Evolutionary conservation across 2,113 vertebrate genomes (phyloP).

Genomic region (Callospermophilus lateralis): DNA sequence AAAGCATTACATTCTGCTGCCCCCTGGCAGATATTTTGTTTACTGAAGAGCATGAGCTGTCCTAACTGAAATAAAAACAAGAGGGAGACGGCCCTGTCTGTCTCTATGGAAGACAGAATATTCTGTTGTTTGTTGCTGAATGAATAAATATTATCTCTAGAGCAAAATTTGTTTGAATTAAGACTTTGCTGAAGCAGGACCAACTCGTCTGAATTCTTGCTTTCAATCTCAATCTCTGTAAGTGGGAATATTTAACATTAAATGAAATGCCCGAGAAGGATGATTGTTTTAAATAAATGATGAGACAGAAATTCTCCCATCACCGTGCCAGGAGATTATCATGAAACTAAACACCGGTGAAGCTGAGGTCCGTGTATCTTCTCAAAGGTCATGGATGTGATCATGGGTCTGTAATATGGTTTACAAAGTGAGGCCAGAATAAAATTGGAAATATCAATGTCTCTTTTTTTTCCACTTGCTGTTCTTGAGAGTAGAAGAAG

Average conservation of each 20-base stretch:
- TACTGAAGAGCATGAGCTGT: slow-evolving; percentile 57
- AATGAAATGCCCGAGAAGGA: not conserved
- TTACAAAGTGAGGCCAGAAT: not conserved
- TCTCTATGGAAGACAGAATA: slow-evolving; percentile 13
- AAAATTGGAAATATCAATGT: not conserved
- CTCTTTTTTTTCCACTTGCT: not conserved
- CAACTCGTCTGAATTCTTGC: not conserved
- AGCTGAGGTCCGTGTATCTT: not conserved
- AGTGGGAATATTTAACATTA: not conserved
- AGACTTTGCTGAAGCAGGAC: not conserved
- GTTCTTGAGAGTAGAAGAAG: not conserved
- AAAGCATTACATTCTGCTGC: slow-evolving; percentile 77
- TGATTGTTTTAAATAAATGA: not conserved
- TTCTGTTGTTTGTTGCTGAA: not conserved
- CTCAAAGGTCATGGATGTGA: not conserved
- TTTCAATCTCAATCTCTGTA: slow-evolving; percentile 23
- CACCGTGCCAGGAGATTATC: not conserved
- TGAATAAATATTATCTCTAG: slow-evolving; percentile 42
- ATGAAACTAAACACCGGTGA: not conserved
- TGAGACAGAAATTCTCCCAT: not conserved
- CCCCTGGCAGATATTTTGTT: slow-evolving; percentile 77
- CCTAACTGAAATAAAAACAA: slow-evolving; percentile 42
- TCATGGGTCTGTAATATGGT: not conserved
- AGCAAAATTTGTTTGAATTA: slow-evolving; percentile 50
- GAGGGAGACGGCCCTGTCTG: not conserved